A percentile compares a stretch with the other conserved stretches of the same genome.
Conservation (phyloP, 2,797 vertebrate genomes). For the Pipistrellus pygmaeus region DNA sequence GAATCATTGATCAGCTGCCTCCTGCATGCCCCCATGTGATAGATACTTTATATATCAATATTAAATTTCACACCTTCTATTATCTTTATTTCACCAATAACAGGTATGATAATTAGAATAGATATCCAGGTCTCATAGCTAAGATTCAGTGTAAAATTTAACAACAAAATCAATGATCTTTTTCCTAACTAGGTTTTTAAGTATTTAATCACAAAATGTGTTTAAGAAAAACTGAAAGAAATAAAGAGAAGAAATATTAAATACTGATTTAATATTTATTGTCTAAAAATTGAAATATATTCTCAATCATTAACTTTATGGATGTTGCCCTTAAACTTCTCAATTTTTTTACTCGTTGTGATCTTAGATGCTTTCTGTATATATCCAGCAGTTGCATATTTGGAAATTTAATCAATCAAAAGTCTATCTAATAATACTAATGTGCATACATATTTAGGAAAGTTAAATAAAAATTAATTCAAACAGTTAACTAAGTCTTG, state of each 20-base stretch:
- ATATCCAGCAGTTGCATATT: not conserved
- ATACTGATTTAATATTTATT: not conserved
- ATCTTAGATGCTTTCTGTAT: not conserved
- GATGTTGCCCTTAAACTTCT: not conserved
- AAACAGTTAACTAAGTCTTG: not conserved
- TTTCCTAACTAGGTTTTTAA: not conserved
- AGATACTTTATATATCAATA: not conserved
- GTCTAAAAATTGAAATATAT: not conserved
- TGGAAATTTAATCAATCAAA: not conserved
- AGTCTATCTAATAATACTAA: not conserved
- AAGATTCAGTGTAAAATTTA: not conserved
- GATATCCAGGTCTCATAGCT: not conserved
- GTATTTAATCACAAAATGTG: not conserved
- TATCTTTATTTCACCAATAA: not conserved
- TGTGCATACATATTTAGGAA: not conserved
- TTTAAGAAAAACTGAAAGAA: not conserved
- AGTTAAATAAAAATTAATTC: not conserved
- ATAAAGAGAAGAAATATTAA: not conserved
- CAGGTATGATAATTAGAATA: not conserved
- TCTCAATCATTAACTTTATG: not conserved
- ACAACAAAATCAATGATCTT: constrained; percentile 3
- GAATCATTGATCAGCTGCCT: too few species aligned
- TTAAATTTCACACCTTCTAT: not conserved
- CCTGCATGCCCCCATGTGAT: too few species aligned
- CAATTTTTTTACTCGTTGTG: not conserved